Percentiles rank a stretch among this genome's conserved stretches.
Evolutionary conservation across 2,113 vertebrate genomes (phyloP).

Genomic region (Patagioenas fasciata): DNA sequence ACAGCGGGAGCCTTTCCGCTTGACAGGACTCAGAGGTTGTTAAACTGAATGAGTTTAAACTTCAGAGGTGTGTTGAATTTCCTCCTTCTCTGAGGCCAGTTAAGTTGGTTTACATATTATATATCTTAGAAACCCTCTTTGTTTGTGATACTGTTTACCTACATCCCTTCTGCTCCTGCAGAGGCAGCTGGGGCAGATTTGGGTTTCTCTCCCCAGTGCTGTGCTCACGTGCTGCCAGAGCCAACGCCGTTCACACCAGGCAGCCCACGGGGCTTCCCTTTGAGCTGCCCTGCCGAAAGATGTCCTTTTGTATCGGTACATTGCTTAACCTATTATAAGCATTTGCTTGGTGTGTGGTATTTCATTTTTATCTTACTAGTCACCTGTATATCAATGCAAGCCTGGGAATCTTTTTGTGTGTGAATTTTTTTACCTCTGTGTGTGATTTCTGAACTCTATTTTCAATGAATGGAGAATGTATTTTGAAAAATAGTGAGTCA

Average conservation of each 20-base stretch:
- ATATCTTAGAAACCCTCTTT: background rate
- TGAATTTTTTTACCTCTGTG: background rate
- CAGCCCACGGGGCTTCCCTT: background rate
- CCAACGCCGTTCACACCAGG: background rate
- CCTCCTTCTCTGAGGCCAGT: background rate
- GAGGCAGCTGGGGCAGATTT: background rate
- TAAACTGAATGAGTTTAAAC: background rate
- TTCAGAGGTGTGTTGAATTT: background rate
- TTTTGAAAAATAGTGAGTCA: background rate
- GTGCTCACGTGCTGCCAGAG: rapidly evolving
- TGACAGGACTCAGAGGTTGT: rapidly evolving
- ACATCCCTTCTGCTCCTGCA: rapidly evolving
- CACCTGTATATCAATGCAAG: background rate
- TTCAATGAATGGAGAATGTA: background rate
- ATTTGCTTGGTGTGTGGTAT: background rate
- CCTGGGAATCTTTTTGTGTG: background rate
- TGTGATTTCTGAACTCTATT: background rate
- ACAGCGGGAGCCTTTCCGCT: background rate
- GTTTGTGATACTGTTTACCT: background rate
- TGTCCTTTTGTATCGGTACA: background rate
- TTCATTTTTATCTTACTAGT: background rate
- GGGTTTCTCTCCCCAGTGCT: background rate
- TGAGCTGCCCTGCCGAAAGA: background rate
- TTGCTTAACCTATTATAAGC: background rate
- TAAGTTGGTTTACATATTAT: background rate